Evolutionary conservation across 2,888 invertebrate genomes (phyloP), one percentile per base, ranked within the genome.

Genomic region (Torymus auratus): DNA sequence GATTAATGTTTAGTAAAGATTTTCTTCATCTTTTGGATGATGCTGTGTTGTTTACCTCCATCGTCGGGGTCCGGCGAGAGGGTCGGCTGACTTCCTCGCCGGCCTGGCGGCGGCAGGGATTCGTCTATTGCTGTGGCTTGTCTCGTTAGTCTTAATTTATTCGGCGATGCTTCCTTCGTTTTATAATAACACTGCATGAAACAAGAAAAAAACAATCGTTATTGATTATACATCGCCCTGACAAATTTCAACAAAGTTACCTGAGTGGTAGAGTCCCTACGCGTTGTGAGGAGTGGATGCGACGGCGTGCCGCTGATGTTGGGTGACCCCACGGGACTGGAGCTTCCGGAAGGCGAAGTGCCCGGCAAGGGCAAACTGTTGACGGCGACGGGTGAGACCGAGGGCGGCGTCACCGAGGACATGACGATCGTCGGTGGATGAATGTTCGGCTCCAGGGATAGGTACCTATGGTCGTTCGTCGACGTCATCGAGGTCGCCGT

Each of bases 61-160:
- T 95, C 95, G 76, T 93, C 93, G 0, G 94, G 94, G 89, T 97
- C 97, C 0, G 97, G 97, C 68, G 96, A 96, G 62, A 97, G 91
- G 0, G 94, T 94, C 1, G 97, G 96, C 82, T 97, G 96, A 2
- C 96, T 96, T 82, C 95, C 96, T 62, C 96, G 93, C 64, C 96
- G 93, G 82, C 93, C 93, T 28, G 94, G 94, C 0, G 96, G 96
- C 72, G 96, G 93, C 85, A 93, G 94, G 60, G 95, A 95, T 90
- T 97, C 97, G 91, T 97, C 97, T 88, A 96, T 96, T 56, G 97
- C 96, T 7, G 97, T 97, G 17, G 96, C 96, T 91, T 97, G 97
- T 53, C 97, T 93, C 88, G 96, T 96, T 70, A 97, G 92, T 75
- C 96, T 93, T 83, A 94, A 90, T 87, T 92, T 92, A 85, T 88